phyloP scores from a whole-genome alignment of 1,140 invertebrate species.

The Sesamia nonagrioides region DNA sequence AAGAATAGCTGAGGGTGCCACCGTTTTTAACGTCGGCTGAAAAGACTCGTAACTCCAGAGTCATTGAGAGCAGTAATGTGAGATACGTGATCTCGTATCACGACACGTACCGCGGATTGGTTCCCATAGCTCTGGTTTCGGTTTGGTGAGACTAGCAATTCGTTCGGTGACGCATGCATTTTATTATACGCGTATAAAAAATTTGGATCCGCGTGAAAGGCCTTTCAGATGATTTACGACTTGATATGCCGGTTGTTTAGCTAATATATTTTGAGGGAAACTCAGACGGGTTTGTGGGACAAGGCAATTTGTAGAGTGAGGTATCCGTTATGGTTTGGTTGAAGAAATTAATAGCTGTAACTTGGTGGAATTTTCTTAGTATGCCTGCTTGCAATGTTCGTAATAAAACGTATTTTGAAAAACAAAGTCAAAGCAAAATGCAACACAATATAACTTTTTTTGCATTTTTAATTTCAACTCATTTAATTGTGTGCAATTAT shows the following conservation, averaged over 20 bases:
- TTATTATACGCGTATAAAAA: constrained; percentile 58
- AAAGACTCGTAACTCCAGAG: constrained; percentile 67
- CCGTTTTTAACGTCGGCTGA: constrained; percentile 67
- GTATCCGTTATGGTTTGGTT: not conserved
- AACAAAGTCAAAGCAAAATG: no score
- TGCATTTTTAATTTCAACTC: no score
- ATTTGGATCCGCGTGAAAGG: constrained; percentile 45
- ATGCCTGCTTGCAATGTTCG: not conserved
- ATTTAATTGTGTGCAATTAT: no score
- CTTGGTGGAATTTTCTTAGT: no score
- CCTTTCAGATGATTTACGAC: constrained; percentile 47
- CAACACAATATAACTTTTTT: no score
- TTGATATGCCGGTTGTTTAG: constrained; percentile 31
- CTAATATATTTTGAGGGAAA: constrained; percentile 30
- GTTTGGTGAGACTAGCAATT: constrained; percentile 47
- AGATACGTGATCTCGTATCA: constrained; percentile 60
- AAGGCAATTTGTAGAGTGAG: not conserved
- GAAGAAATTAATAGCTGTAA: no score
- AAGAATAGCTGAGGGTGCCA: constrained; percentile 67
- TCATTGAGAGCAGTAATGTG: constrained; percentile 66
- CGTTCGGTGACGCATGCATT: constrained; percentile 55
- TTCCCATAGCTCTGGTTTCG: constrained; percentile 51
- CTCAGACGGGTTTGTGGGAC: not conserved
- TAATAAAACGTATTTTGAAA: no score
- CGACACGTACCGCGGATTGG: constrained; percentile 56